These are phyloP conservation scores for Achroia grisella DNA, from an alignment of 1,140 invertebrate species.

Conservation along the genomic window DNA sequence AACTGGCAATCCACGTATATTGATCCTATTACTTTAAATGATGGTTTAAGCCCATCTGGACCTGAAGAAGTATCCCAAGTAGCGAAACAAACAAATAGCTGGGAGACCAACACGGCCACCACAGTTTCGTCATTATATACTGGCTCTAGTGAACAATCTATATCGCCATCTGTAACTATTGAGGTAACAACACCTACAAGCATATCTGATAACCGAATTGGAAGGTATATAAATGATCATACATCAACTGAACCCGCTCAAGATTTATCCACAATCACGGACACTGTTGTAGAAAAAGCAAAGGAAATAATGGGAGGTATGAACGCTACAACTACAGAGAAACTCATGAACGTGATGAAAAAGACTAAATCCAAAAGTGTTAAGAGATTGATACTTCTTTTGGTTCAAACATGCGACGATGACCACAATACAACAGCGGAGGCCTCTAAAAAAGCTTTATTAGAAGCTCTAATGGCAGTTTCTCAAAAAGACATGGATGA, in stretches of 20 bases:
- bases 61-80: constrained; percentile 20
- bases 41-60: constrained; percentile 69
- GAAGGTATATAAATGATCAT: constrained; percentile 40
- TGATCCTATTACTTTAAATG: constrained; percentile 82
- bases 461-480: constrained; percentile 79
- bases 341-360: constrained; percentile 85
- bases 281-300: constrained; percentile 78
- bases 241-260: constrained; percentile 46
- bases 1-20: constrained; percentile 79
- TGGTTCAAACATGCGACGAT: constrained; percentile 85
- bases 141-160: constrained; percentile 27
- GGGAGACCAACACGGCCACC: constrained; percentile 12
- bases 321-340: constrained; percentile 82
- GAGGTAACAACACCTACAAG: constrained; percentile 30
- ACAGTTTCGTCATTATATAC: constrained; percentile 18
- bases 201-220: constrained; percentile 31
- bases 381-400: constrained; percentile 80
- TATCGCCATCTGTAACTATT: constrained; percentile 36
- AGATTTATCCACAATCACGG: constrained; percentile 55
- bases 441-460: constrained; percentile 76
- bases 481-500: constrained; percentile 73
- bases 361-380: constrained; percentile 85
- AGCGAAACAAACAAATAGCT: constrained; percentile 22
- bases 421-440: constrained; percentile 79
- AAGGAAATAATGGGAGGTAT: constrained; percentile 83